Conservation (phyloP, 2,113 vertebrate genomes). For the Melanerpes formicivorus region DNA sequence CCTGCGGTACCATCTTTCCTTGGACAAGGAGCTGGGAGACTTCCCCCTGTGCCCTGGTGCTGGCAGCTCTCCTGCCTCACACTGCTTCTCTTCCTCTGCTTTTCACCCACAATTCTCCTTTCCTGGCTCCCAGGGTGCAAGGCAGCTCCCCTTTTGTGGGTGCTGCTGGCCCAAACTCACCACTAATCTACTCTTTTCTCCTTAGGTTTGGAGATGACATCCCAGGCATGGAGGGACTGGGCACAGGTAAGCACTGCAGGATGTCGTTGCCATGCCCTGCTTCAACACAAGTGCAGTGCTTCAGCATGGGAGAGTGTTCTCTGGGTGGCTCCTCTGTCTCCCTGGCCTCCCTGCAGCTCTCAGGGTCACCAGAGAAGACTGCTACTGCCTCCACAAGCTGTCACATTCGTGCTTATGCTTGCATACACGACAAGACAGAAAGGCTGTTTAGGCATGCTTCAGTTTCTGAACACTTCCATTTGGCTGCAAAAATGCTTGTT, state of each 20-base stretch:
- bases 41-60: background rate
- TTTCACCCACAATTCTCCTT: background rate
- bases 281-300: background rate
- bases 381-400: background rate
- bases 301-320: background rate
- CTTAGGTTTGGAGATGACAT: conserved; percentile 95
- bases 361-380: background rate
- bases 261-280: background rate
- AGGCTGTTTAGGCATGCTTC: background rate
- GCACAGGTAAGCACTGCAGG: conserved; percentile 80
- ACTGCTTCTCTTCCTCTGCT: background rate
- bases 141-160: background rate
- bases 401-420: background rate
- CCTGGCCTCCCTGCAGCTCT: background rate
- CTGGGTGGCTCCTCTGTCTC: background rate
- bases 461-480: background rate
- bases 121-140: background rate
- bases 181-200: background rate
- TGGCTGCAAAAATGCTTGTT: conserved; percentile 8
- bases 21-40: background rate
- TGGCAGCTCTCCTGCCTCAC: background rate
- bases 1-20: background rate
- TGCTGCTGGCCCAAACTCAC: background rate
- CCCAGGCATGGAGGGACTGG: conserved; percentile 96
- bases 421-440: background rate